These are phyloP conservation scores for Coilia nasus DNA, from an alignment of 2,797 vertebrate species.

Conservation along the genomic window DNA sequence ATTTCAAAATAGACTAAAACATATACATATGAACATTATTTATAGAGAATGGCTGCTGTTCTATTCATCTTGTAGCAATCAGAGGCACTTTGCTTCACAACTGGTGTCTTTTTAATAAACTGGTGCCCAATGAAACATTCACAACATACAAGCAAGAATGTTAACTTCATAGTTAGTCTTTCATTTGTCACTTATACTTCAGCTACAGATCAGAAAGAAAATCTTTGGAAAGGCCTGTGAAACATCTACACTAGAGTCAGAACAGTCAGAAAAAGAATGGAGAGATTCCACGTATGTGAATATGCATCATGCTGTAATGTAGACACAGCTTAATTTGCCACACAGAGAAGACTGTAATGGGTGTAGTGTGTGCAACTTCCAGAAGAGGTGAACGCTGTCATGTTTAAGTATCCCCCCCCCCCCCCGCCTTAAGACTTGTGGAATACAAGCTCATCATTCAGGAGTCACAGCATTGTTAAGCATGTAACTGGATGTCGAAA, in stretches of 20 bases:
- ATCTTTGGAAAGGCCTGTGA: constrained; percentile 21
- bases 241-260: background rate
- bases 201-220: background rate
- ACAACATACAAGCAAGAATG: constrained; percentile 15
- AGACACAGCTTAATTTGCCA: background rate
- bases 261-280: background rate
- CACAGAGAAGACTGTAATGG: background rate
- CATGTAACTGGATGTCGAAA: background rate
- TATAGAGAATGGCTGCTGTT: constrained; percentile 35
- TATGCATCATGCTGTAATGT: background rate
- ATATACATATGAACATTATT: constrained; percentile 54
- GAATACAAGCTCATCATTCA: background rate
- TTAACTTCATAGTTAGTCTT: background rate
- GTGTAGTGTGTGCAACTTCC: background rate
- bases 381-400: background rate
- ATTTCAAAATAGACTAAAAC: constrained; percentile 55
- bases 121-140: constrained; percentile 6
- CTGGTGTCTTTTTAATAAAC: constrained; percentile 17
- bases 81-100: constrained; percentile 38
- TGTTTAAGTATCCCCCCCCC: background rate
- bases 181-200: background rate
- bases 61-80: constrained; percentile 34
- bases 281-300: background rate
- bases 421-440: background rate
- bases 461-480: background rate